These are phyloP conservation scores for Cynopterus brachyotis DNA, from an alignment of 2,113 vertebrate genomes.

Conservation along the genomic window DNA sequence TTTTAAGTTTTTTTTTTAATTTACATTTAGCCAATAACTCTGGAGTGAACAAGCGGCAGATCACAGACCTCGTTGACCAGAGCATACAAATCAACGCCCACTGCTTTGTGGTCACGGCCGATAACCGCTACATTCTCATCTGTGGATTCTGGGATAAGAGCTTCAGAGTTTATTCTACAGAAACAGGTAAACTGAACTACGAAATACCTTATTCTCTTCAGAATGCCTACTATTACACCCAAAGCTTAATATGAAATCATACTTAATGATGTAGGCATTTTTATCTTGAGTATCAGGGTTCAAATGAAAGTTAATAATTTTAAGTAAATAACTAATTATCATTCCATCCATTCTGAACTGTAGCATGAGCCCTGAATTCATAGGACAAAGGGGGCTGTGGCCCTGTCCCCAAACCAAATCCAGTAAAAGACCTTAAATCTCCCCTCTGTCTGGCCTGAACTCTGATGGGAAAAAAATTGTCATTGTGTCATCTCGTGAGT, in stretches of 20 bases:
- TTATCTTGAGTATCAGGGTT: neutral
- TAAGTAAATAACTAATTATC: neutral
- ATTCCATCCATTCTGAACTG: neutral
- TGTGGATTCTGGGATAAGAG: slow-evolving; percentile 99
- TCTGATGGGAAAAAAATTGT: neutral
- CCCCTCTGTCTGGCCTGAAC: neutral
- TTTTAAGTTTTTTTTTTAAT: slow-evolving; percentile 71
- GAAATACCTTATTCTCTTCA: neutral
- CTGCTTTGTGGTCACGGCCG: slow-evolving; percentile 99
- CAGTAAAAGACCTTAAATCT: neutral
- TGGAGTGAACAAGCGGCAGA: slow-evolving; percentile 96
- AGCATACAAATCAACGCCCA: slow-evolving; percentile 98
- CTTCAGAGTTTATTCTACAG: slow-evolving; percentile 97
- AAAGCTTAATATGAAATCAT: neutral
- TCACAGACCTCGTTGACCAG: slow-evolving; percentile 99
- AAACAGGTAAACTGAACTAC: slow-evolving; percentile 90
- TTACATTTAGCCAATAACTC: slow-evolving; percentile 91
- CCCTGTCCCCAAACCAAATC: neutral
- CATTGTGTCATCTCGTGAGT: neutral
- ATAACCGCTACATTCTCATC: slow-evolving; percentile 98
- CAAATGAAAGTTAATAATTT: neutral
- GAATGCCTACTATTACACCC: neutral
- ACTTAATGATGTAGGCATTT: neutral
- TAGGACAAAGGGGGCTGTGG: neutral
- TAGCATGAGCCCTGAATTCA: neutral